A percentile compares a stretch with the other conserved stretches of the same genome.
Evolutionary conservation across 2,888 invertebrate species (phyloP).

Genomic region (Zeuzera pyrina): DNA sequence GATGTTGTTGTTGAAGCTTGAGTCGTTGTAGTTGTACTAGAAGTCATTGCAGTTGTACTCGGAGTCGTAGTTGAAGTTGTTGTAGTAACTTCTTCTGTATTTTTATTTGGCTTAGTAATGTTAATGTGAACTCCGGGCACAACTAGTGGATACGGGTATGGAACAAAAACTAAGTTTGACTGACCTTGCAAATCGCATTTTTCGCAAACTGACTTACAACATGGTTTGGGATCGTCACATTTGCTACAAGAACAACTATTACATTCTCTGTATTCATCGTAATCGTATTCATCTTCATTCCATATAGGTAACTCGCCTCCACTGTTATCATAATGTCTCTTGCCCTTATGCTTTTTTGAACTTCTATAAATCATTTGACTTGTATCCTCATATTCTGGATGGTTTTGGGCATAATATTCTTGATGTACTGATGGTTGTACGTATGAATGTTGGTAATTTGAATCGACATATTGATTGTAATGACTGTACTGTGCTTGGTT

Average conservation of each 20-base stretch:
- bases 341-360: too few species aligned
- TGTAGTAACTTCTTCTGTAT: not conserved
- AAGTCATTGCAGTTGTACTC: conserved; percentile 2
- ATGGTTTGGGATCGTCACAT: conserved; percentile 8
- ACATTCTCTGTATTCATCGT: not conserved
- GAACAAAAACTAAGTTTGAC: conserved; percentile 11
- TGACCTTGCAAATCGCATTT: conserved; percentile 1
- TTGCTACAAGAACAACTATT: conserved; percentile 9
- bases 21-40: conserved; percentile 3
- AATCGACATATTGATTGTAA: too few species aligned
- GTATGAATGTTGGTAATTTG: too few species aligned
- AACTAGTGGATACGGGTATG: conserved; percentile 14
- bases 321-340: too few species aligned
- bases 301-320: too few species aligned
- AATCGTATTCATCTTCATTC: too few species aligned
- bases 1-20: not conserved
- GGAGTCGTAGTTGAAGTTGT: conserved; percentile 1
- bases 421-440: too few species aligned
- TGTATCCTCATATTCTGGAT: too few species aligned
- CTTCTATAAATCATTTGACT: too few species aligned
- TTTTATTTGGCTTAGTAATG: not conserved
- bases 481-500: too few species aligned
- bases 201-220: conserved; percentile 7
- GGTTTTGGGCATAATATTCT: too few species aligned
- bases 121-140: conserved; percentile 4